A percentile compares a stretch with the other conserved stretches of the same genome.
phyloP scores from a whole-genome alignment of 2,888 invertebrate species.

The Fragum sueziense region DNA sequence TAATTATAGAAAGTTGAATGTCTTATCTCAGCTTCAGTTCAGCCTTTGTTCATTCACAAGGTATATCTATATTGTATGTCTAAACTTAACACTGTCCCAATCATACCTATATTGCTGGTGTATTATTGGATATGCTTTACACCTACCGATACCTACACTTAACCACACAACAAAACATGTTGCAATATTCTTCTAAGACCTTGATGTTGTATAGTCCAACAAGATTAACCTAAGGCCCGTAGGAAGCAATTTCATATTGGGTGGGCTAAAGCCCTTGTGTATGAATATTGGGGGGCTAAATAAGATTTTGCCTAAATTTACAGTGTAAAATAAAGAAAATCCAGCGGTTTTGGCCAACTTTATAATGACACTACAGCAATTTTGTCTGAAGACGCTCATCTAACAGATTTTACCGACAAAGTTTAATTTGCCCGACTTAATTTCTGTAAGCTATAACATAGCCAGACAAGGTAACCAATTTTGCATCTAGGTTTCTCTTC shows the following conservation, averaged over 20 bases:
- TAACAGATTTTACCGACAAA: no score
- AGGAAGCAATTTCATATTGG: no score
- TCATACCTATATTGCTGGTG: not conserved
- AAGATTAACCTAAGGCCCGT: no score
- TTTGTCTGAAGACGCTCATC: no score
- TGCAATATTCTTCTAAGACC: not conserved
- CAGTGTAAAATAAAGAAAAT: no score
- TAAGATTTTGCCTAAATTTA: no score
- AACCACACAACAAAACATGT: not conserved
- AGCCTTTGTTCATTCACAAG: slow-evolving; percentile 18
- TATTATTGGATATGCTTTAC: slow-evolving; percentile 7
- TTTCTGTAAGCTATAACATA: not conserved
- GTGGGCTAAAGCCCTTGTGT: no score
- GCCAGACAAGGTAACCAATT: not conserved
- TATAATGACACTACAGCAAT: not conserved
- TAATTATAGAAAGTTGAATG: not conserved
- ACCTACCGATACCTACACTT: not conserved
- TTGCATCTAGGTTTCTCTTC: slow-evolving; percentile 13
- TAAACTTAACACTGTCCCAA: slow-evolving; percentile 8
- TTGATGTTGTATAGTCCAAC: not conserved
- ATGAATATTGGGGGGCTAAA: no score
- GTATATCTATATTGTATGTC: slow-evolving; percentile 18
- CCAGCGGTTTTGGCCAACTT: no score
- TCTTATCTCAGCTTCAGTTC: slow-evolving; percentile 3
- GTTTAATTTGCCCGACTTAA: not conserved